Evolutionary conservation across 2,797 vertebrate species (phyloP).

Genomic region (Limnodromus scolopaceus): DNA sequence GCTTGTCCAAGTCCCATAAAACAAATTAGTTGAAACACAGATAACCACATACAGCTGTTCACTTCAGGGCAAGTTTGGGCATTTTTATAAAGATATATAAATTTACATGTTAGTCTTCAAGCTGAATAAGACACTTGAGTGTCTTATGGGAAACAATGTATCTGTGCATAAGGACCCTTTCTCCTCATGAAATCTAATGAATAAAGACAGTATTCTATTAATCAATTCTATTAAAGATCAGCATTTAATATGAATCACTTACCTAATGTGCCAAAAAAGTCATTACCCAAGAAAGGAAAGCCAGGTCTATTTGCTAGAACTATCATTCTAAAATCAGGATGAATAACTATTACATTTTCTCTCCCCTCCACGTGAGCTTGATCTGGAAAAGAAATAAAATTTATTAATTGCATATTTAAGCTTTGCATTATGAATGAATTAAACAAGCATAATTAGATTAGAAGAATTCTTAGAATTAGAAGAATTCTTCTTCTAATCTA

Average conservation of each 20-base stretch:
- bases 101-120: not conserved
- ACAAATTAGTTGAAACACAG: not conserved
- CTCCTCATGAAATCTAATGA: not conserved
- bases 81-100: not conserved
- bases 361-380: conserved; percentile 75
- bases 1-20: not conserved
- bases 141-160: not conserved
- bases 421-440: not conserved
- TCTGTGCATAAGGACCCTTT: not conserved
- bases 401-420: conserved; percentile 15
- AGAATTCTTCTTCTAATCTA: not conserved
- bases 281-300: conserved; percentile 97
- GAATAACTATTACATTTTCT: conserved; percentile 87
- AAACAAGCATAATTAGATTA: not conserved
- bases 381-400: conserved; percentile 78
- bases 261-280: conserved; percentile 98
- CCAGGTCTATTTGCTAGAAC: conserved; percentile 96
- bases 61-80: not conserved
- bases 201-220: not conserved
- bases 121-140: not conserved
- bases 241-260: conserved; percentile 49
- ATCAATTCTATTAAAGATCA: not conserved
- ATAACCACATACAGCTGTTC: not conserved
- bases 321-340: conserved; percentile 97
- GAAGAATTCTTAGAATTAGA: not conserved